Percentiles rank a stretch among this genome's conserved stretches.
Evolutionary conservation across 2,888 invertebrate species (phyloP).

Genomic region (Orthosia gothica): DNA sequence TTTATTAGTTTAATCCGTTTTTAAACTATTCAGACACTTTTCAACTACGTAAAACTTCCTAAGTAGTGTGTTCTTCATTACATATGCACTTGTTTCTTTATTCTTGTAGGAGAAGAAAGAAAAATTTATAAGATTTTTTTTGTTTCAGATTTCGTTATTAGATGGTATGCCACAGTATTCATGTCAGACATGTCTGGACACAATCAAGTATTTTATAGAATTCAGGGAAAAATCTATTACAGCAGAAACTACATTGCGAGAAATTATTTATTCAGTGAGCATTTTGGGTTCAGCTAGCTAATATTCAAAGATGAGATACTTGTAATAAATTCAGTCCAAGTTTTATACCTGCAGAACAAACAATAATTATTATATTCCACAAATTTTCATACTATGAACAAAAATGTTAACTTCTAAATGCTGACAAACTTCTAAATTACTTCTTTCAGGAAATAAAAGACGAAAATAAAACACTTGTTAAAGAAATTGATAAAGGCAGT

Average conservation of each 20-base stretch:
- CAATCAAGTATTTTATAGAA: constrained; percentile 73
- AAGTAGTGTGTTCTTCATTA: background rate
- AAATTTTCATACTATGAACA: too few species aligned
- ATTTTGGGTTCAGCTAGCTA: background rate
- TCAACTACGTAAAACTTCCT: background rate
- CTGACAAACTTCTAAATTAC: background rate
- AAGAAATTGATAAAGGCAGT: constrained; percentile 15
- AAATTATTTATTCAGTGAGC: constrained; percentile 60
- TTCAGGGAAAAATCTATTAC: constrained; percentile 78
- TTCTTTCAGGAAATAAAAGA: constrained; percentile 60
- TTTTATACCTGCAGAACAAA: background rate
- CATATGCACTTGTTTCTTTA: background rate
- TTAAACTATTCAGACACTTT: background rate
- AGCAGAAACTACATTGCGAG: constrained; percentile 72
- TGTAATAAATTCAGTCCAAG: background rate
- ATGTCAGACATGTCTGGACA: constrained; percentile 75
- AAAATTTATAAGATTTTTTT: background rate
- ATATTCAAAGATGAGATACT: background rate
- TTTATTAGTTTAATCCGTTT: background rate
- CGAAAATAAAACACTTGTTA: constrained; percentile 40
- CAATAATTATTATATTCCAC: background rate
- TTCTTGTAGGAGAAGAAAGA: background rate
- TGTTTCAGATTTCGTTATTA: constrained; percentile 73
- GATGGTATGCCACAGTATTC: constrained; percentile 78
- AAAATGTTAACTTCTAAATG: background rate